phyloP scores from a whole-genome alignment of 2,888 invertebrate species.

The Hirudinaria manillensis region DNA sequence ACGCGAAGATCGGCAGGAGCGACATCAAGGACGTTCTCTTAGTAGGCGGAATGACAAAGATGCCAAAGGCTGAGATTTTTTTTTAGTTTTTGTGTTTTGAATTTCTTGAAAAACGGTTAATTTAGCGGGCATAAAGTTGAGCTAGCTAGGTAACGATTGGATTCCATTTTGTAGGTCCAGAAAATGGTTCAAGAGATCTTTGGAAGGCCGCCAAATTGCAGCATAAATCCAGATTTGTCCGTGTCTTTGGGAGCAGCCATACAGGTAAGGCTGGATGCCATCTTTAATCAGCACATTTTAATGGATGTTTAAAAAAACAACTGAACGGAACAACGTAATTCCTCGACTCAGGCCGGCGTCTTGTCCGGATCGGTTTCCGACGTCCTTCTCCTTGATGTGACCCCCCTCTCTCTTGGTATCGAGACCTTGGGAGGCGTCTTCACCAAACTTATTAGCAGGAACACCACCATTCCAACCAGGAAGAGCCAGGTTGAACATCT shows the following conservation, averaged over 20 bases:
- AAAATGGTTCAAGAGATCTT: constrained; percentile 80
- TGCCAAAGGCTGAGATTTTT: constrained; percentile 77
- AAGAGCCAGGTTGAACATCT: constrained; percentile 70
- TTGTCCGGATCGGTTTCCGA: constrained; percentile 95
- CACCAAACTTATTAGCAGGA: constrained; percentile 83
- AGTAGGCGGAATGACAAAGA: constrained; percentile 96
- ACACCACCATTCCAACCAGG: constrained; percentile 97
- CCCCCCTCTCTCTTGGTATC: constrained; percentile 89
- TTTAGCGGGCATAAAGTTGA: too few species aligned
- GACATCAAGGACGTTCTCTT: constrained; percentile 94
- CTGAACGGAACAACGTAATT: too few species aligned
- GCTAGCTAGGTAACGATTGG: too few species aligned
- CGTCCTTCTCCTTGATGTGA: constrained; percentile 90
- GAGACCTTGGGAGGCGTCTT: constrained; percentile 70
- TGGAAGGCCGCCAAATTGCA: constrained; percentile 83
- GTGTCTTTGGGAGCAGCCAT: constrained; percentile 98
- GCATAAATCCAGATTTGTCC: constrained; percentile 98
- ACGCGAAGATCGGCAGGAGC: constrained; percentile 81
- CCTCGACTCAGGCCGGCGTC: constrained; percentile 82
- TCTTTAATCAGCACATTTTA: background rate
- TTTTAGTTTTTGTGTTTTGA: too few species aligned
- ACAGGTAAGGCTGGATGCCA: constrained; percentile 59
- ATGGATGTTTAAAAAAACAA: too few species aligned
- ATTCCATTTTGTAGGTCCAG: background rate
- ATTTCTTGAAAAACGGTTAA: too few species aligned